Percentiles rank a stretch among this genome's conserved stretches.
Evolutionary conservation across 2,888 invertebrate genomes (phyloP).

Genomic region (Eupithecia subfuscata): DNA sequence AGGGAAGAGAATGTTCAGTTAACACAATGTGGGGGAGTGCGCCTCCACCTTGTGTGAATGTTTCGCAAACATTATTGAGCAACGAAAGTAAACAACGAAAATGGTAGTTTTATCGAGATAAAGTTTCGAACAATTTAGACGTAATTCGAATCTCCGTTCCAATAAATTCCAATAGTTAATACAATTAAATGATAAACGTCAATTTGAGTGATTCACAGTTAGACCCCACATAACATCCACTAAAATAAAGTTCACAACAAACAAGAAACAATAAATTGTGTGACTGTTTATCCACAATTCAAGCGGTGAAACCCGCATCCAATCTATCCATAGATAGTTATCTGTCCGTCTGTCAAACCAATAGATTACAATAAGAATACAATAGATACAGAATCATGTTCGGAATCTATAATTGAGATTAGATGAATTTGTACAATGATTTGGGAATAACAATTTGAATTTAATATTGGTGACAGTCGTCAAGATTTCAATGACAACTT

Average conservation of each 20-base stretch:
- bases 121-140: background rate
- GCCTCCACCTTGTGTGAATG: background rate
- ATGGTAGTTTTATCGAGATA: background rate
- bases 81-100: background rate
- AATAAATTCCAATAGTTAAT: background rate
- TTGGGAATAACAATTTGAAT: conserved; percentile 39
- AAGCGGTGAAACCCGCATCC: conserved; percentile 55
- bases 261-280: conserved; percentile 40
- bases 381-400: conserved; percentile 46
- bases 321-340: conserved; percentile 61
- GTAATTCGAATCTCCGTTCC: background rate
- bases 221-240: conserved; percentile 21
- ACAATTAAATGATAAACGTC: background rate
- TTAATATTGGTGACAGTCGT: conserved; percentile 21
- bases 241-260: conserved; percentile 32
- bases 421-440: conserved; percentile 43
- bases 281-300: conserved; percentile 28
- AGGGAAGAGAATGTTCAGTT: conserved; percentile 4
- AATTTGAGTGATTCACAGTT: conserved; percentile 14
- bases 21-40: background rate
- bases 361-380: conserved; percentile 58
- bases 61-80: conserved; percentile 4
- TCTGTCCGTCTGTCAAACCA: conserved; percentile 49
- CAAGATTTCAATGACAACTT: conserved; percentile 18
- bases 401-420: conserved; percentile 55